A percentile compares a stretch with the other conserved stretches of the same genome.
phyloP scores from a whole-genome alignment of 2,113 vertebrate species.

The Perca fluviatilis region DNA sequence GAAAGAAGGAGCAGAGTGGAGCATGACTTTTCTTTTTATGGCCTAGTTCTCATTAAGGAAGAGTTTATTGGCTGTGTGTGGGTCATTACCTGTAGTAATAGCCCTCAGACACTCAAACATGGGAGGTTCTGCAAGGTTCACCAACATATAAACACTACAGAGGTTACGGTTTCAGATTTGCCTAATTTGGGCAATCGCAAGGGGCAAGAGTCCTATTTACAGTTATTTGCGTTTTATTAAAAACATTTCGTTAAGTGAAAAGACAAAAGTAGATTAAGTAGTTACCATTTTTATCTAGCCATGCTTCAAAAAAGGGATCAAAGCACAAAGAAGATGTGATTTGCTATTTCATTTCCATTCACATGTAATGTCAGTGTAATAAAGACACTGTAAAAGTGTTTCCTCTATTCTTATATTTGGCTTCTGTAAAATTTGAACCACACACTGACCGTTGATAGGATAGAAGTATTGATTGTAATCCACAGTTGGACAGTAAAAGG shows the following conservation, averaged over 20 bases:
- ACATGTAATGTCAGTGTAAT: constrained; percentile 9
- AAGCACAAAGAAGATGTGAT: constrained; percentile 2
- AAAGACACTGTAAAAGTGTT: constrained; percentile 6
- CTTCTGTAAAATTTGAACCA: constrained; percentile 25
- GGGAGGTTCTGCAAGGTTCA: constrained; percentile 64
- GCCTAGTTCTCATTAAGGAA: constrained; percentile 72
- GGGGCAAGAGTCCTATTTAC: neutral
- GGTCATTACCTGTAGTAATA: constrained; percentile 81
- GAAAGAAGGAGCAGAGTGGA: constrained; percentile 38
- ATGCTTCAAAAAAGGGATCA: neutral
- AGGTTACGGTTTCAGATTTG: constrained; percentile 26
- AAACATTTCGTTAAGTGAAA: constrained; percentile 14
- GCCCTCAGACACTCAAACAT: constrained; percentile 70
- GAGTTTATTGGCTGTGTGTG: constrained; percentile 79
- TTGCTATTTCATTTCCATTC: neutral
- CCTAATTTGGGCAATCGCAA: constrained; percentile 23
- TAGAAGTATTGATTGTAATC: constrained; percentile 27
- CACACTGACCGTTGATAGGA: constrained; percentile 12
- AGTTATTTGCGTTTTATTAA: constrained; percentile 1
- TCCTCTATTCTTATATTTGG: neutral
- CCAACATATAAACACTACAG: constrained; percentile 54
- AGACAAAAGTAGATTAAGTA: constrained; percentile 9
- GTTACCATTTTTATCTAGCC: neutral
- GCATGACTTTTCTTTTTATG: constrained; percentile 63
- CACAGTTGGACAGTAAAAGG: constrained; percentile 24